phyloP scores from a whole-genome alignment of 2,888 invertebrate genomes.

The Pristionchus japonicus region DNA sequence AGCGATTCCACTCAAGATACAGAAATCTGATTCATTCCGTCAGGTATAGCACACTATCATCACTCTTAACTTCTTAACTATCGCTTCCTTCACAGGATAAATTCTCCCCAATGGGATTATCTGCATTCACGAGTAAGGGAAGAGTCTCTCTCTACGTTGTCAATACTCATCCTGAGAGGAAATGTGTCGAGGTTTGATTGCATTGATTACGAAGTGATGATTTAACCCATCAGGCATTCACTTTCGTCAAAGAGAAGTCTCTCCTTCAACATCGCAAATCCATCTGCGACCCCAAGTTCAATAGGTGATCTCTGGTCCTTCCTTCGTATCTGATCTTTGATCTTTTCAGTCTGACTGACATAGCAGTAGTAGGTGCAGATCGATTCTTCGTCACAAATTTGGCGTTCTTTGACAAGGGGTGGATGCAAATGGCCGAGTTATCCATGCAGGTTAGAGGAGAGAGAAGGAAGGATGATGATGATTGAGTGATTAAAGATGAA shows the following conservation, averaged over 20 bases:
- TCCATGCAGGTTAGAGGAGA: slow-evolving; percentile 49
- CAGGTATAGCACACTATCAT: not conserved
- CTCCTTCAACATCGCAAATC: slow-evolving; percentile 61
- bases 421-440: slow-evolving; percentile 59
- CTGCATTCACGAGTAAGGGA: slow-evolving; percentile 57
- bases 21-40: not conserved
- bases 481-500: not conserved
- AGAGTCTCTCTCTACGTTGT: slow-evolving; percentile 65
- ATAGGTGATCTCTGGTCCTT: slow-evolving; percentile 47
- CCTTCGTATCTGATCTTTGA: not conserved
- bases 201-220: not conserved
- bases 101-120: slow-evolving; percentile 64
- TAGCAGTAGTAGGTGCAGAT: slow-evolving; percentile 69
- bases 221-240: slow-evolving; percentile 56
- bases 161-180: slow-evolving; percentile 53
- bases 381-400: slow-evolving; percentile 68
- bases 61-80: not conserved
- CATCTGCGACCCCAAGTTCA: slow-evolving; percentile 56
- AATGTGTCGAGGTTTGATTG: slow-evolving; percentile 52
- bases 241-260: slow-evolving; percentile 55
- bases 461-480: not conserved
- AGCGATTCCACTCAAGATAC: slow-evolving; percentile 31
- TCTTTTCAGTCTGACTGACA: slow-evolving; percentile 59
- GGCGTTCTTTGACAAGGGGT: slow-evolving; percentile 57
- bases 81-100: slow-evolving; percentile 49